Percentiles rank a stretch among this genome's conserved stretches.
Conservation (phyloP, 2,113 vertebrate genomes). For the Sciurus niger region DNA sequence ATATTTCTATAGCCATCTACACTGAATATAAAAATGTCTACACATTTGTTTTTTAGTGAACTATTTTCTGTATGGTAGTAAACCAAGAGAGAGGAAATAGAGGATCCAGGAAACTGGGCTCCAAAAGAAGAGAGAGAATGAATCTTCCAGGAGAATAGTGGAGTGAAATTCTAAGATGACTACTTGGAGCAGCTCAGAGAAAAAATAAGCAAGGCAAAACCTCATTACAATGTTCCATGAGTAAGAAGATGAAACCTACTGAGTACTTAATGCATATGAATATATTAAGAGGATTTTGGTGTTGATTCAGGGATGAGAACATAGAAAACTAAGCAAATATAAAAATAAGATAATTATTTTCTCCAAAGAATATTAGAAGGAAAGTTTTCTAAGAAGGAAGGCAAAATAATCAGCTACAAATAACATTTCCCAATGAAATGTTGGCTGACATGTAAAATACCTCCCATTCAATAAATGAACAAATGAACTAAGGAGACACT, state of each 20-base stretch:
- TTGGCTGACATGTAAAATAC: not conserved
- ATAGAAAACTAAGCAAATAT: conserved; percentile 60
- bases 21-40: not conserved
- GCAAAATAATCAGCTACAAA: conserved; percentile 47
- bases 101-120: not conserved
- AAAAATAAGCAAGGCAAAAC: not conserved
- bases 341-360: conserved; percentile 55
- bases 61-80: not conserved
- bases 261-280: not conserved
- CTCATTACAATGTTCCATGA: not conserved
- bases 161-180: not conserved
- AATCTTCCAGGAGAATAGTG: not conserved
- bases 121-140: not conserved
- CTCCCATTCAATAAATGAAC: not conserved
- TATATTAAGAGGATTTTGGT: not conserved
- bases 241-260: not conserved
- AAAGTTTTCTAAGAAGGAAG: conserved; percentile 37
- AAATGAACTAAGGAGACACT: not conserved
- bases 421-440: conserved; percentile 1
- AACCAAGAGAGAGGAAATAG: not conserved
- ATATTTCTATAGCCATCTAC: conserved; percentile 36
- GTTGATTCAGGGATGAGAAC: conserved; percentile 28
- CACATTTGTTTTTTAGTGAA: conserved; percentile 29
- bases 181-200: not conserved
- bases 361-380: conserved; percentile 43